Evolutionary conservation across 2,888 invertebrate species (phyloP), one percentile per base, ranked within the genome.

Genomic region (Ceriagrion tenellum): DNA sequence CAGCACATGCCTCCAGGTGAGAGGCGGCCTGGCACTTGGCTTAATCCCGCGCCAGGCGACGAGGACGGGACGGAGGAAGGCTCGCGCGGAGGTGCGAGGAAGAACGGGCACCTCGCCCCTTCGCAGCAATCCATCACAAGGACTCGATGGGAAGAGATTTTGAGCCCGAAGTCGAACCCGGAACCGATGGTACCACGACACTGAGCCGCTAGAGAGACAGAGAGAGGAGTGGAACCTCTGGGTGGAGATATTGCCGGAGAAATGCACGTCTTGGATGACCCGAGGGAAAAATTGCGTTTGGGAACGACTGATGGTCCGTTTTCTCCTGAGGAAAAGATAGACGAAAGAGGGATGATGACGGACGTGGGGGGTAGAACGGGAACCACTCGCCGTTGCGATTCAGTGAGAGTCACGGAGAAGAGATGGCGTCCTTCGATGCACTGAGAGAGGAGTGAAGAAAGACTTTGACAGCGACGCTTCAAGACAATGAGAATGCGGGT

Each of bases 351-450:
- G 26, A 23, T 69, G 69, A 23, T n/a, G 30, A 16, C 12, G 81
- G 69, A 23, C 35, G 69, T 35, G 81, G 8, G 26, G 8, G 26
- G 20, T 16, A 81, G 35, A 93, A 69, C 47, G 10, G n/a, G n/a
- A 89, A 89, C 26, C 55, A 13, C 47, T 59, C 59, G 18, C 93
- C 93, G 35, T 55, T 69, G 93, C 23, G 59, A 93, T 93, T 93
- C 91, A 91, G 91, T n/a, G 16, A 47, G 69, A 93, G 81, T 81
- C 69, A 47, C 69, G 40, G 40, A 47, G 93, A 40, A 26, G 69
- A 63, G 40, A 93, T 69, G 93, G 74, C 47, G 93, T 93, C 93
- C 93, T 93, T 93, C 93, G 93, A 93, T 93, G 93, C 93, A 93
- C 93, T 47, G 47, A 35, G 93, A 93, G 47, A 47, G 89, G 47